Evolutionary conservation across 2,888 invertebrate species (phyloP), one percentile per base, ranked within the genome.

Genomic region (Microplitis deprimator): DNA sequence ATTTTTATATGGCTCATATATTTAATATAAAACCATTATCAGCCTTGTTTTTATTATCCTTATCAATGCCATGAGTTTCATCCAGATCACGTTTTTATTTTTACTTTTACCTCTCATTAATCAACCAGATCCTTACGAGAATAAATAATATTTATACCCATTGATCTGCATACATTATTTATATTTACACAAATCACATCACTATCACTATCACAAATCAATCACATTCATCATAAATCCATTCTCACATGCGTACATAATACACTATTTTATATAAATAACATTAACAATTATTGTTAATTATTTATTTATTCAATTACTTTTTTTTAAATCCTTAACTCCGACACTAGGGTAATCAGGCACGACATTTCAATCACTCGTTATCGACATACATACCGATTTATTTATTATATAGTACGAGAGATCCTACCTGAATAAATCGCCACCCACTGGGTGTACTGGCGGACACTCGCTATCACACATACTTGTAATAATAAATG

Each of bases 381-480:
- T 50, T 50, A 8, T 61, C 17, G 10, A 38, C 71, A 72, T 62
- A 17, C 13, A 62, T 16, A 72, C 62, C 40, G n/a, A 84, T 84
- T 81, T 29, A 29, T 29, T 29, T 29, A 29, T 29, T 0, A 29
- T 29, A 79, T 81, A 83, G 83, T 86, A 83, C 80, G 84, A 84
- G 84, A 85, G 82, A 78, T 83, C 85, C 87, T 87, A 85, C 84
- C 87, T 88, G 88, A 86, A 86, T 87, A 50, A 41, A 41, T 83
- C 29, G 50, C 62, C 60, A 62, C 29, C 29, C 67, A 13, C 62
- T 60, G 7, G 38, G 29, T 60, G 59, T 29, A 38, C 17, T 8
- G 39, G 16, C 62, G 39, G 38, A 39, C 6, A 62, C 61, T 59
- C 40, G 10, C n/a, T 4, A 6, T 41, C 17, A 61, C n/a, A 61